Conservation (phyloP, 2,113 vertebrate species). For the Anarrhichthys ocellatus region DNA sequence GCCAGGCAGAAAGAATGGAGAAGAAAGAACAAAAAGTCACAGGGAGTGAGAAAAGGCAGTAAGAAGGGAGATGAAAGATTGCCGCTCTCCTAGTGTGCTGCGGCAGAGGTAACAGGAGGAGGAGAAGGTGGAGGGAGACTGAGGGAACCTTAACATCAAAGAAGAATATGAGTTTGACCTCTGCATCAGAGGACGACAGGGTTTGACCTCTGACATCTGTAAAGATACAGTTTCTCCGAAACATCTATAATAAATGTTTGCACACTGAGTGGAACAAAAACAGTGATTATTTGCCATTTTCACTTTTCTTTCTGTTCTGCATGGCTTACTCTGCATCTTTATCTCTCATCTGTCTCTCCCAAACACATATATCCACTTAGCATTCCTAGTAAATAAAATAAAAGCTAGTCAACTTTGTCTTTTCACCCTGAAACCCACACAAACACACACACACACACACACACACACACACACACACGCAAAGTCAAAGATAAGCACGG, state of each 20-base stretch:
- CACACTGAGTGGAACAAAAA: constrained; percentile 9
- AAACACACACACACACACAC: constrained; percentile 8
- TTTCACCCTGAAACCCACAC: constrained; percentile 9
- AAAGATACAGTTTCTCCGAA: constrained; percentile 69
- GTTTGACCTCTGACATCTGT: constrained; percentile 70
- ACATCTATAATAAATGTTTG: constrained; percentile 32
- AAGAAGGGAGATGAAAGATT: constrained; percentile 63
- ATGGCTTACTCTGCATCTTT: constrained; percentile 1
- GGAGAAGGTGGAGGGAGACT: constrained; percentile 1
- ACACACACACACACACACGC: background rate
- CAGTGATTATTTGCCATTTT: constrained; percentile 13
- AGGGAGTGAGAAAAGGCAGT: constrained; percentile 29
- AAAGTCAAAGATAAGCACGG: constrained; percentile 22
- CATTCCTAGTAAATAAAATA: constrained; percentile 21
- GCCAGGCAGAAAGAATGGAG: constrained; percentile 30
- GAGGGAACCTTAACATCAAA: constrained; percentile 62
- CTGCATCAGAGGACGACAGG: constrained; percentile 43
- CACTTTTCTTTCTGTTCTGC: constrained; percentile 2
- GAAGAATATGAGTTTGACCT: constrained; percentile 72
- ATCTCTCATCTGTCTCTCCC: constrained; percentile 10
- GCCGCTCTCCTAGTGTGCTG: constrained; percentile 35
- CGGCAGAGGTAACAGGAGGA: constrained; percentile 41
- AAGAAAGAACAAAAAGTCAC: constrained; percentile 35
- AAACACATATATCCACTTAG: background rate
- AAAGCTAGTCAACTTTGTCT: background rate